A percentile compares a stretch with the other conserved stretches of the same genome.
These are phyloP conservation scores for Bothrops jararaca DNA, from an alignment of 2,113 vertebrate species.

Conservation along the genomic window DNA sequence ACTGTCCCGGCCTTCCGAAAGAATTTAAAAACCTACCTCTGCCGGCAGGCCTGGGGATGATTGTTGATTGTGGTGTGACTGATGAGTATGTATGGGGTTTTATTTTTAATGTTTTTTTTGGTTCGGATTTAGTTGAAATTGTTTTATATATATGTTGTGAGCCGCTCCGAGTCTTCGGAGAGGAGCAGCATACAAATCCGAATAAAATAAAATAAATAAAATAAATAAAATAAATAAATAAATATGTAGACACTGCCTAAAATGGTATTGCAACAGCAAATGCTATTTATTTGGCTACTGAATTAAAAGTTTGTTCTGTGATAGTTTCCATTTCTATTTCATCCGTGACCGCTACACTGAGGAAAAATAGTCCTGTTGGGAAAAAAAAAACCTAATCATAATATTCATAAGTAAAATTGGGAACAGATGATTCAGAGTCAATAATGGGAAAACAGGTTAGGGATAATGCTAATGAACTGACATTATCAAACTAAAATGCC, in stretches of 20 bases:
- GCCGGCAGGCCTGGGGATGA: too few species aligned
- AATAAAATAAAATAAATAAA: too few species aligned
- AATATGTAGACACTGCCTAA: not conserved
- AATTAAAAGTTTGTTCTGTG: constrained; percentile 26
- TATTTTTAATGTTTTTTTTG: too few species aligned
- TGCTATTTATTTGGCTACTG: constrained; percentile 1
- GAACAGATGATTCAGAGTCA: constrained; percentile 56
- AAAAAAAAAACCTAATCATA: constrained; percentile 32
- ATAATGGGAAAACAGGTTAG: constrained; percentile 42
- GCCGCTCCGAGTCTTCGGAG: too few species aligned
- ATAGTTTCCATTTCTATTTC: constrained; percentile 25
- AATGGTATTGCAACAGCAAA: not conserved
- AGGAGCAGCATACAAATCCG: too few species aligned
- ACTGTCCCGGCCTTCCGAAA: too few species aligned
- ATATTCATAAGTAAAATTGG: constrained; percentile 48
- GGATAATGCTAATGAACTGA: constrained; percentile 50
- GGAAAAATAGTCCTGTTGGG: constrained; percentile 22
- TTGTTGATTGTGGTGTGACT: too few species aligned
- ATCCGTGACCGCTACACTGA: constrained; percentile 29
- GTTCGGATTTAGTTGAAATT: too few species aligned
- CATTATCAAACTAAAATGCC: constrained; percentile 48
- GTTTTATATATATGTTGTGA: too few species aligned
- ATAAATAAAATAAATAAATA: too few species aligned
- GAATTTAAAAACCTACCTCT: too few species aligned
- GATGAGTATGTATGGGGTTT: too few species aligned